phyloP scores from a whole-genome alignment of 53 echinoderm and acorn worm species.

The Paelopatides confundens region DNA sequence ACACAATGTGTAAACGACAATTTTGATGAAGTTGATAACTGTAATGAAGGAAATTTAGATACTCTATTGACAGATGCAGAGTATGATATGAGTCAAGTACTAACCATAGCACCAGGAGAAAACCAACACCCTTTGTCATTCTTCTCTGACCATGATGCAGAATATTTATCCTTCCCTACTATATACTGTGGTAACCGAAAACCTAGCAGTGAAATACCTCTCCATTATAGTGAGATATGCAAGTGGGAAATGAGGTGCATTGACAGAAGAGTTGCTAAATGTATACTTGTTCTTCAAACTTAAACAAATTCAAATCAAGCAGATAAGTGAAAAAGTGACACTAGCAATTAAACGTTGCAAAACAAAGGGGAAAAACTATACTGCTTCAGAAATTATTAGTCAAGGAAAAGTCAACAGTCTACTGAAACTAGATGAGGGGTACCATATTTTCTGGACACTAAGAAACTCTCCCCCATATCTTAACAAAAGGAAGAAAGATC shows the following conservation, averaged over 20 bases:
- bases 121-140: conserved; percentile 38
- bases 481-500: conserved; percentile 52
- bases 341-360: conserved; percentile 35
- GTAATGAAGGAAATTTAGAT: conserved; percentile 27
- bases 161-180: conserved; percentile 56
- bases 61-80: conserved; percentile 20
- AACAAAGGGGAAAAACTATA: conserved; percentile 26
- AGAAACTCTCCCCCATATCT: conserved; percentile 53
- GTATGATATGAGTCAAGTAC: conserved; percentile 17
- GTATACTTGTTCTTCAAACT: conserved; percentile 49
- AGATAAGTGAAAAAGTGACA: conserved; percentile 16
- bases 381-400: not conserved
- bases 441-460: conserved; percentile 9
- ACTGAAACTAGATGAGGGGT: conserved; percentile 9
- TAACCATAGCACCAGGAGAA: conserved; percentile 55
- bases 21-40: not conserved
- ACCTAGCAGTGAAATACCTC: not conserved
- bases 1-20: not conserved
- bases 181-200: conserved; percentile 48
- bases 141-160: conserved; percentile 53
- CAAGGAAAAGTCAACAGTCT: not conserved
- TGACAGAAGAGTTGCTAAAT: conserved; percentile 52
- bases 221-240: conserved; percentile 46
- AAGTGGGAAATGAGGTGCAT: conserved; percentile 45
- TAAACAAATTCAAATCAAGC: conserved; percentile 46